phyloP scores from a whole-genome alignment of 2,888 invertebrate species.

The Galerucella nymphaeae region DNA sequence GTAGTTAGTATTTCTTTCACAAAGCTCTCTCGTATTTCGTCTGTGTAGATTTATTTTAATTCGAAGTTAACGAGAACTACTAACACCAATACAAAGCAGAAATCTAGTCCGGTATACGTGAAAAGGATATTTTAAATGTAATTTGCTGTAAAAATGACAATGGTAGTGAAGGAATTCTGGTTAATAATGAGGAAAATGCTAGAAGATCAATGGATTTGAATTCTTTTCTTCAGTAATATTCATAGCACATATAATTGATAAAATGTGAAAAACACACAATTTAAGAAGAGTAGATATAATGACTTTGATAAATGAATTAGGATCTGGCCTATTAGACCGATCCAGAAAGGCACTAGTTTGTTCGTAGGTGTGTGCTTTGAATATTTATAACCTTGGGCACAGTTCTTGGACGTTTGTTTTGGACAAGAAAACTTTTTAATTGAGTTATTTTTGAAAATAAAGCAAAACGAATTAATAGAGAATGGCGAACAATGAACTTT shows the following conservation, averaged over 20 bases:
- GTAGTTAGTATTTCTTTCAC: conserved; percentile 45
- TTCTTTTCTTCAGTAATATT: too few species aligned
- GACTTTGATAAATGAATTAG: too few species aligned
- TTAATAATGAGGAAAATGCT: too few species aligned
- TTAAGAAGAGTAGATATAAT: too few species aligned
- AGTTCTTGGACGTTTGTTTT: conserved; percentile 32
- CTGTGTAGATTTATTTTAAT: conserved; percentile 63
- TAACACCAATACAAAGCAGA: conserved; percentile 57
- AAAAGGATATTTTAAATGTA: not conserved
- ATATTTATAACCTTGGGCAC: conserved; percentile 50
- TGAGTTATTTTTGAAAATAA: conserved; percentile 43
- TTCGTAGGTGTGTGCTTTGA: conserved; percentile 57
- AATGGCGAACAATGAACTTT: conserved; percentile 18
- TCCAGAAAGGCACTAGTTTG: conserved; percentile 32
- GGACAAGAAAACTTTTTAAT: conserved; percentile 43
- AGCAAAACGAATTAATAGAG: conserved; percentile 16
- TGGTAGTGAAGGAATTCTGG: too few species aligned
- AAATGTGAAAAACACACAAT: too few species aligned
- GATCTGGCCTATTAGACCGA: not conserved
- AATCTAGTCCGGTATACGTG: conserved; percentile 37
- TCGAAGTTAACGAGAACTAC: conserved; percentile 62
- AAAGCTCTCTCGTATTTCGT: conserved; percentile 48
- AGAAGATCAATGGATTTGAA: too few species aligned
- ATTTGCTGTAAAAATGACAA: not conserved
- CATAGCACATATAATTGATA: too few species aligned